Base-by-base conservation (phyloP, 92 coral and sea anemone species). In the Palythoa caribaeorum region DNA sequence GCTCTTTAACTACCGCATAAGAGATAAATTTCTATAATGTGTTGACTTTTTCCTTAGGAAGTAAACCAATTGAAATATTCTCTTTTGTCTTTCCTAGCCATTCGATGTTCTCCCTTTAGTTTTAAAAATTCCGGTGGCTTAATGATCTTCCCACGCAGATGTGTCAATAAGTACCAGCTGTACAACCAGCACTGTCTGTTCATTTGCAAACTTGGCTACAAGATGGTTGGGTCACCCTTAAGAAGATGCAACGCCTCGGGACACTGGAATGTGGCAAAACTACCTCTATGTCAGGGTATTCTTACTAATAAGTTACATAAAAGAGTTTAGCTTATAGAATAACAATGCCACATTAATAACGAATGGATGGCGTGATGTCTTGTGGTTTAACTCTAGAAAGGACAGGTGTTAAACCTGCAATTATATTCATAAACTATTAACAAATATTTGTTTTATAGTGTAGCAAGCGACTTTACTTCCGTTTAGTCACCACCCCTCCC, bases 221-320 rank as follows among this genome's bases (percentile, higher is more conserved):
- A 19, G 54, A 40, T 40, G 1, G 44, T 39, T 14, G 78, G 78
- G 15, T 44, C 28, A 40, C 78, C 10, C 55, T 73, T 15, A 11
- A 73, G 28, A 28, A 73, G 48, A 73, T 73, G 78, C 14, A 44
- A 16, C 35, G 50, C 78, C 13, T 73, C 78, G 14, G 78, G 78
- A 50, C 5, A 13, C 5, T 73, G 78, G 78, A 19, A 38, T 9
- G 55, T 10, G 10, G 11, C n/a, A 5, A 73, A 73, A 2, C 55
- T 73, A 6, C 78, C 78, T 44, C 39, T 44, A 17, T 73, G 78
- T 73, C 19, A 44, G 39, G 78, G 78, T 73, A 73, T n/a, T n/a
- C 20, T 63, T 63, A 59, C 16, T 14, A 59, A 59, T 59, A 21
- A 70, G 13, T 20, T 8, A 6, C 13, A 20, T 3, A 28, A 28